phyloP scores from a whole-genome alignment of 1,140 invertebrate genomes.

The Zelostemma sp. region DNA sequence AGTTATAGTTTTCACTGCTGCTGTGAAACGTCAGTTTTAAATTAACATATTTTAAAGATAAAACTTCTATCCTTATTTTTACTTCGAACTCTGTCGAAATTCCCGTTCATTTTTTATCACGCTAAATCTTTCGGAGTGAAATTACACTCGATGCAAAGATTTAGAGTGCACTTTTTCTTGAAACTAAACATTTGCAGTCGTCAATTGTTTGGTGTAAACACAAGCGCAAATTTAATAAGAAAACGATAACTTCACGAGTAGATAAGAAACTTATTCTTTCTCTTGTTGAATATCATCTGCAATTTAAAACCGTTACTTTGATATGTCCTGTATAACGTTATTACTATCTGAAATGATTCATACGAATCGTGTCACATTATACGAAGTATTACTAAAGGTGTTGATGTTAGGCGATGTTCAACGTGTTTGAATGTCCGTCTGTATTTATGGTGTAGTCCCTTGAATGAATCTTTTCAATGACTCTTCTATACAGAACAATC shows the following conservation, averaged over 20 bases:
- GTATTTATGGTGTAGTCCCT: neutral
- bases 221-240: neutral
- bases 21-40: neutral
- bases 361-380: slow-evolving; percentile 6
- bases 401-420: slow-evolving; percentile 3
- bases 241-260: neutral
- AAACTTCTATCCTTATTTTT: neutral
- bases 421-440: neutral
- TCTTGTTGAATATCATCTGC: neutral
- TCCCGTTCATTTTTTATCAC: too few relatives aligned
- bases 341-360: slow-evolving; percentile 6
- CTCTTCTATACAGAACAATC: neutral
- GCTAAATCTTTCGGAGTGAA: too few relatives aligned
- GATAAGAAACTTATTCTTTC: slow-evolving; percentile 5
- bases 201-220: neutral
- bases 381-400: neutral
- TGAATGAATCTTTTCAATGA: slow-evolving; percentile 7
- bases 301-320: neutral
- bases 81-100: too few relatives aligned
- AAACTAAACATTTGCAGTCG: too few relatives aligned
- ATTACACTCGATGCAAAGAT: too few relatives aligned
- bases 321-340: neutral
- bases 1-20: slow-evolving; percentile 14
- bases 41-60: slow-evolving; percentile 12
- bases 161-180: too few relatives aligned